Conservation (phyloP, 2,113 vertebrate genomes). For the Macheiramphus alcinus region DNA sequence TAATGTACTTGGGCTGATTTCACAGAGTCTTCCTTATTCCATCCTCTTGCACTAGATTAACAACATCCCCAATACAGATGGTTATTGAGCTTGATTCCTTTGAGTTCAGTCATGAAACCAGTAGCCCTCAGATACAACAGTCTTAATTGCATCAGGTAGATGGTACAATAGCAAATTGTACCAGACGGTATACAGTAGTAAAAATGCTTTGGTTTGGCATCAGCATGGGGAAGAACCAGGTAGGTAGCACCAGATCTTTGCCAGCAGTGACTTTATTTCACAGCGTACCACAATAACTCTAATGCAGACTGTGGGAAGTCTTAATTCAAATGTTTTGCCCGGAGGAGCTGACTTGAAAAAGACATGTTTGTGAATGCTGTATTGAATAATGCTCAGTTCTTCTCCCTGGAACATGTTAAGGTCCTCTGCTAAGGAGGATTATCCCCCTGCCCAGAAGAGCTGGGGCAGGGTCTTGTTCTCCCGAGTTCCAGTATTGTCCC, state of each 20-base stretch:
- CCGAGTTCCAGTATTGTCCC: neutral
- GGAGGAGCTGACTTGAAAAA: neutral
- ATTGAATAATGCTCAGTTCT: neutral
- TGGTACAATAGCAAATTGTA: neutral
- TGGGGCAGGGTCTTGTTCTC: neutral
- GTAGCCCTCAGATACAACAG: neutral
- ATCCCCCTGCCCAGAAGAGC: neutral
- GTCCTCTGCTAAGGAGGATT: neutral
- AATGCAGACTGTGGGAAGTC: neutral
- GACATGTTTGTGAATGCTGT: neutral
- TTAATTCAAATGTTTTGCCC: neutral
- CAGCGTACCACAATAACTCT: neutral
- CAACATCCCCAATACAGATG: neutral
- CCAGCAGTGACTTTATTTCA: neutral
- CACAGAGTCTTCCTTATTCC: neutral
- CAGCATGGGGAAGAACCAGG: neutral
- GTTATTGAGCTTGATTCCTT: neutral
- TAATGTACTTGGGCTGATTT: neutral
- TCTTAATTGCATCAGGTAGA: neutral
- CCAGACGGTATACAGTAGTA: neutral
- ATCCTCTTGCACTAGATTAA: neutral
- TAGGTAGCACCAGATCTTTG: neutral
- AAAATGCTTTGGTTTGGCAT: neutral
- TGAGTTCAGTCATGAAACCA: neutral
- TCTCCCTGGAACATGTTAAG: neutral